Base-by-base conservation (phyloP, 2,888 invertebrate genomes). In the Pseudococcus jackbeardsleyi region DNA sequence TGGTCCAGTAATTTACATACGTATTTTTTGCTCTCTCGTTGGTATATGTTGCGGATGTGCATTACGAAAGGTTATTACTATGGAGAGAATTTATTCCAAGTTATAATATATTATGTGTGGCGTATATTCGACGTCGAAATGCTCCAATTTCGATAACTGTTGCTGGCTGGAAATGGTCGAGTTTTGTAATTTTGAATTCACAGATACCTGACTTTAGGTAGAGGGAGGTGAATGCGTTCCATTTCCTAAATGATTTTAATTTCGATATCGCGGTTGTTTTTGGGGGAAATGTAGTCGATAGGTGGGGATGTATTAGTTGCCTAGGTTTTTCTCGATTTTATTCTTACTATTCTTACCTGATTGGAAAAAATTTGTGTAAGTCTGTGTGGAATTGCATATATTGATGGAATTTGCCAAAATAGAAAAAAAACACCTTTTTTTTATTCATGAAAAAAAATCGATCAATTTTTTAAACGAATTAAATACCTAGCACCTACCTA, bases 21-120 rank as follows among this genome's bases (percentile, higher is more conserved):
- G 19, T 68, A 68, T 68, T 68, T 68, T 68, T 68, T 68, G 68
- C 68, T 68, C 68, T 26, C 68, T 68, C 26, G 26, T 26, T 19
- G 19, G 7, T 64, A 64, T 22, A 33, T 33, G 26, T 33, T 33
- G 64, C n/a, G n/a, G 0, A 26, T 68, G 19, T 64, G 7, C 64
- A 64, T 68, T 26, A 26, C 54, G n/a, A 54, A 50, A 50, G 54
- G n/a, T 68, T 68, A 68, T 68, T 68, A 68, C n/a, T 68, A 68
- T 26, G 22, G 68, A 11, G 4, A 22, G 68, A 22, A 26, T 68
- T 26, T 68, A 68, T 68, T 68, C 22, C 12, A 68, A 68, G 11
- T 68, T 68, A n/a, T n/a, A n/a, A 54, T 54, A 50, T 50, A 50
- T 50, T 50, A 50, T 54, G n/a, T 8, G 54, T 17, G 15, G 54